A percentile compares a stretch with the other conserved stretches of the same genome.
Conservation (phyloP, 2,113 vertebrate genomes). For the Sclerurus mexicanus region DNA sequence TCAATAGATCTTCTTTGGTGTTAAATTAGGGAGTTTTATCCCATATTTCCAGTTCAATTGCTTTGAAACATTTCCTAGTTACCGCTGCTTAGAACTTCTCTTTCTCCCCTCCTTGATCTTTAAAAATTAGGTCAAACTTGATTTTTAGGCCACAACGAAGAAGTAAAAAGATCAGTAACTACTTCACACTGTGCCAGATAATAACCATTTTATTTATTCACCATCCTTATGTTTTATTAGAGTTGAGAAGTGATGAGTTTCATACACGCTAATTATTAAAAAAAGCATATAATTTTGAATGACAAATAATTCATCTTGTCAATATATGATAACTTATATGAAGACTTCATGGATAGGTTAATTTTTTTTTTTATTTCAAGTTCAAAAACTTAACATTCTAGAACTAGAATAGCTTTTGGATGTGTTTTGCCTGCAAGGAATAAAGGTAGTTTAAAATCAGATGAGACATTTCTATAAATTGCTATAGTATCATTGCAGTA, state of each 20-base stretch:
- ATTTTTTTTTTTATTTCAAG: not conserved
- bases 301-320: not conserved
- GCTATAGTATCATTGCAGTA: not conserved
- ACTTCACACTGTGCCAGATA: not conserved
- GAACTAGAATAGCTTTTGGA: not conserved
- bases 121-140: slow-evolving; percentile 19
- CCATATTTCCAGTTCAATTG: not conserved
- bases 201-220: not conserved
- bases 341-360: not conserved
- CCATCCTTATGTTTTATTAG: not conserved
- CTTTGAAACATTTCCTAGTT: not conserved
- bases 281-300: not conserved
- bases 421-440: not conserved
- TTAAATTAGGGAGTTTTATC: not conserved
- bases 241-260: not conserved
- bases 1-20: not conserved
- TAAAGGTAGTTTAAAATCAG: not conserved
- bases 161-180: not conserved
- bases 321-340: not conserved
- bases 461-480: not conserved
- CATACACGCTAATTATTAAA: not conserved
- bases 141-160: slow-evolving; percentile 3
- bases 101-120: not conserved
- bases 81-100: not conserved
- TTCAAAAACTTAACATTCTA: not conserved